phyloP scores from a whole-genome alignment of 2,888 invertebrate species.

The Drosophila conformis region DNA sequence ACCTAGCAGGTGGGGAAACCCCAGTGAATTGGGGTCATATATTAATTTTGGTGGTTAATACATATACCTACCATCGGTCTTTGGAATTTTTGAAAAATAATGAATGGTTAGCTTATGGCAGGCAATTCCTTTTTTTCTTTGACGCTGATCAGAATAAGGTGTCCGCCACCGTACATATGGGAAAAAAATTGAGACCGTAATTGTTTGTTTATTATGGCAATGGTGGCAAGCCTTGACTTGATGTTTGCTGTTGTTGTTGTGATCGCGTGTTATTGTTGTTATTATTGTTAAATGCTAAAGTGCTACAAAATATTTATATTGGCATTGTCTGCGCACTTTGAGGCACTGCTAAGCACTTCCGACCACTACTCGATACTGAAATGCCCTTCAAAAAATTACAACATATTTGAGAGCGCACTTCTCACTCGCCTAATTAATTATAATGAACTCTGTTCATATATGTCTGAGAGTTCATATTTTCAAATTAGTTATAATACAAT shows the following conservation, averaged over 20 bases:
- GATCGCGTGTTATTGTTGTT: constrained; percentile 50
- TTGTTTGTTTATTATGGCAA: constrained; percentile 82
- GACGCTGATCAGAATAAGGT: too few species aligned
- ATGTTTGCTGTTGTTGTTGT: constrained; percentile 45
- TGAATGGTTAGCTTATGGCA: too few species aligned
- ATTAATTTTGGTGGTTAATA: too few species aligned
- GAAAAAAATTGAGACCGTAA: constrained; percentile 69
- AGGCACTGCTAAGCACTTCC: neutral
- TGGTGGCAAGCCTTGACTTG: constrained; percentile 25
- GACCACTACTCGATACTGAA: neutral
- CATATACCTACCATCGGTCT: too few species aligned
- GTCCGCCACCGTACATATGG: too few species aligned
- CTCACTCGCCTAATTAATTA: accelerated
- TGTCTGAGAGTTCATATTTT: too few species aligned
- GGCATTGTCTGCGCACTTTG: constrained; percentile 54
- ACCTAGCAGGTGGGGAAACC: too few species aligned
- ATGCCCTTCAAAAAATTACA: constrained; percentile 9
- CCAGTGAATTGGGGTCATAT: too few species aligned
- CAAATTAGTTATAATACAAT: too few species aligned
- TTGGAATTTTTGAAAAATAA: too few species aligned
- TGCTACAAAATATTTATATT: constrained; percentile 68
- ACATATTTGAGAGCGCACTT: neutral
- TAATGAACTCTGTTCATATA: too few species aligned
- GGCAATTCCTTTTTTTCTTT: too few species aligned
- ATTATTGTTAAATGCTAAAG: constrained; percentile 70